Percentiles rank a stretch among this genome's conserved stretches.
Evolutionary conservation across 2,797 vertebrate genomes (phyloP).

Genomic region (Ctenopoma kingsleyae): DNA sequence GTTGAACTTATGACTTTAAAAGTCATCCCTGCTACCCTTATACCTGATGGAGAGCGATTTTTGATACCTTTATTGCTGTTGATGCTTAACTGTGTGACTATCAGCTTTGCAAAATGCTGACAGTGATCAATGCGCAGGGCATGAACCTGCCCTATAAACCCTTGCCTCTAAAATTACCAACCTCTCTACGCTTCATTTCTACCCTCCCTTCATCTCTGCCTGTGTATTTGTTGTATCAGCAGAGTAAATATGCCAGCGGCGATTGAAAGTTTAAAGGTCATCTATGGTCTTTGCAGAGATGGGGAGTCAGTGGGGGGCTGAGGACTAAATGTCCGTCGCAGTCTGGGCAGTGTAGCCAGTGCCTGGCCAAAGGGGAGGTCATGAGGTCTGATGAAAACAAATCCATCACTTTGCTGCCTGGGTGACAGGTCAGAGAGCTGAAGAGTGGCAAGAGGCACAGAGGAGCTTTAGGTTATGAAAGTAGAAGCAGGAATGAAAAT

Average conservation of each 20-base stretch:
- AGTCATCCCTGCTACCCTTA: background rate
- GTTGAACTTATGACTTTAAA: background rate
- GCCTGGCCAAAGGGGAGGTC: constrained; percentile 63
- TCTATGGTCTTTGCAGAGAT: constrained; percentile 47
- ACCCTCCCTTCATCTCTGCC: constrained; percentile 15
- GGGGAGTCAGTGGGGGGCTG: constrained; percentile 1
- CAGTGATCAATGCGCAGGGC: constrained; percentile 46
- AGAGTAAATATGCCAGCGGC: constrained; percentile 60
- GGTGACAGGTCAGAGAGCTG: constrained; percentile 55
- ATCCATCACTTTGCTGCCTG: constrained; percentile 75
- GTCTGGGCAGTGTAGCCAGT: constrained; percentile 33
- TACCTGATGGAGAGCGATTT: background rate
- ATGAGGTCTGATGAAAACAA: constrained; percentile 76
- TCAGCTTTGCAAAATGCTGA: constrained; percentile 42
- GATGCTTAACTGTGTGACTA: constrained; percentile 23
- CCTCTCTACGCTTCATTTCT: constrained; percentile 24
- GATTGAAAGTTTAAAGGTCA: constrained; percentile 71
- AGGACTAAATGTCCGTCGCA: constrained; percentile 68
- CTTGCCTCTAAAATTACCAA: constrained; percentile 13
- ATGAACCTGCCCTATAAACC: constrained; percentile 48
- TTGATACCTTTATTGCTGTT: constrained; percentile 17
- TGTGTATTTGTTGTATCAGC: constrained; percentile 58
- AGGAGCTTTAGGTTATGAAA: constrained; percentile 38
- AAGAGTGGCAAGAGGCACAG: constrained; percentile 38
- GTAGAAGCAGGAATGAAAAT: constrained; percentile 37